Conservation (phyloP, 2,113 vertebrate species). For the Alligator mississippiensis region DNA sequence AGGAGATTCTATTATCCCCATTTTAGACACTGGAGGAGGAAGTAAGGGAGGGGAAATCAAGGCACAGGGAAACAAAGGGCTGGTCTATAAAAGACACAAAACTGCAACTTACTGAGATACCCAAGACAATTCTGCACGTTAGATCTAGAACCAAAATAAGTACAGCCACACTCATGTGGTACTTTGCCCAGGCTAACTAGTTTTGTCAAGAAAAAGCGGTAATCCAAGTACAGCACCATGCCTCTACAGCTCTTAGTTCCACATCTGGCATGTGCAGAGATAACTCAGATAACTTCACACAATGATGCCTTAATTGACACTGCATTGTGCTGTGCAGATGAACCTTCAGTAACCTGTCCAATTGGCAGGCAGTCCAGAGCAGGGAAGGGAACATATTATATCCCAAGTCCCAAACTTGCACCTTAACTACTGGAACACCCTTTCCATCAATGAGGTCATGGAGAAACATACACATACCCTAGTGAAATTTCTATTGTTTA, state of each 20-base stretch:
- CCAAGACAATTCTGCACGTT: no score
- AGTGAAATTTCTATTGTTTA: no score
- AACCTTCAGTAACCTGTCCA: neutral
- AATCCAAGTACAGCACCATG: no score
- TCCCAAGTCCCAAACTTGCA: neutral
- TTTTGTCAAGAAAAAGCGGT: no score
- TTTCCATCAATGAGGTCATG: neutral
- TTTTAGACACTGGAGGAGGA: neutral
- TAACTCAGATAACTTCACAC: no score
- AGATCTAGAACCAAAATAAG: no score
- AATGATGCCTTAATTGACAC: neutral
- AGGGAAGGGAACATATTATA: neutral
- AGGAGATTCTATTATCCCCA: neutral
- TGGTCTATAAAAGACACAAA: neutral
- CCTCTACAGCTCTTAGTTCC: no score
- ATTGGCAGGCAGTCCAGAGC: neutral
- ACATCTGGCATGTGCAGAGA: no score
- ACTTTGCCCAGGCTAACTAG: no score
- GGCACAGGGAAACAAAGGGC: neutral
- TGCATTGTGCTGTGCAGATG: neutral
- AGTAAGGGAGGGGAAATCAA: neutral
- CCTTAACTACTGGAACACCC: neutral
- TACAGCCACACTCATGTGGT: no score
- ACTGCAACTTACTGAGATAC: no score
- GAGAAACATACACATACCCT: no score